These are phyloP conservation scores for Zygothrica quintamaculata DNA, from an alignment of 2,888 invertebrate species.

Conservation along the genomic window DNA sequence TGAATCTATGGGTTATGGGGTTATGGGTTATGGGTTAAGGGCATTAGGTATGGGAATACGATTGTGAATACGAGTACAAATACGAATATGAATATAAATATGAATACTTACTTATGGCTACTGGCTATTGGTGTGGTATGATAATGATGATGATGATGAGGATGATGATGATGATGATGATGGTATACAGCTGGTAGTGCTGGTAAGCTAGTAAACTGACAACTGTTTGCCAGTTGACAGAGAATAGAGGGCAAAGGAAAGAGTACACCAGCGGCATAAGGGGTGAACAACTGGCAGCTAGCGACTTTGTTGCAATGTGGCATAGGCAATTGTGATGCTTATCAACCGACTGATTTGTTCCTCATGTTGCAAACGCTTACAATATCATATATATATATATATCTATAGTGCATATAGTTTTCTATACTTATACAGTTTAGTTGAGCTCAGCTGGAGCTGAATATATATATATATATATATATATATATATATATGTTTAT, in stretches of 20 bases:
- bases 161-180: slow-evolving; percentile 1
- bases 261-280: slow-evolving; percentile 35
- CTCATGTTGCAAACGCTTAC: slow-evolving; percentile 44
- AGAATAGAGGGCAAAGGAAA: slow-evolving; percentile 17
- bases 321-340: slow-evolving; percentile 58
- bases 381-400: slow-evolving; percentile 17
- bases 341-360: slow-evolving; percentile 63
- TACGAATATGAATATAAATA: slow-evolving; percentile 9
- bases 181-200: slow-evolving; percentile 34
- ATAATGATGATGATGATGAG: slow-evolving; percentile 8
- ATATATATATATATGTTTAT: too few relatives aligned
- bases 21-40: background rate
- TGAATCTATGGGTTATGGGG: background rate
- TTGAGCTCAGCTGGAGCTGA: slow-evolving; percentile 39
- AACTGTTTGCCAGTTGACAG: slow-evolving; percentile 26
- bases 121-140: too few relatives aligned
- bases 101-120: too few relatives aligned
- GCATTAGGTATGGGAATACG: slow-evolving; percentile 3
- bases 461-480: too few relatives aligned
- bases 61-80: slow-evolving; percentile 10
- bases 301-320: slow-evolving; percentile 29
- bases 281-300: slow-evolving; percentile 13
- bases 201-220: slow-evolving; percentile 23
- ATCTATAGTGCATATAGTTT: too few relatives aligned
- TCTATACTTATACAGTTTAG: too few relatives aligned